Percentiles rank a stretch among this genome's conserved stretches.
phyloP scores from a whole-genome alignment of 1,140 invertebrate species.

The Ylistrum balloti region DNA sequence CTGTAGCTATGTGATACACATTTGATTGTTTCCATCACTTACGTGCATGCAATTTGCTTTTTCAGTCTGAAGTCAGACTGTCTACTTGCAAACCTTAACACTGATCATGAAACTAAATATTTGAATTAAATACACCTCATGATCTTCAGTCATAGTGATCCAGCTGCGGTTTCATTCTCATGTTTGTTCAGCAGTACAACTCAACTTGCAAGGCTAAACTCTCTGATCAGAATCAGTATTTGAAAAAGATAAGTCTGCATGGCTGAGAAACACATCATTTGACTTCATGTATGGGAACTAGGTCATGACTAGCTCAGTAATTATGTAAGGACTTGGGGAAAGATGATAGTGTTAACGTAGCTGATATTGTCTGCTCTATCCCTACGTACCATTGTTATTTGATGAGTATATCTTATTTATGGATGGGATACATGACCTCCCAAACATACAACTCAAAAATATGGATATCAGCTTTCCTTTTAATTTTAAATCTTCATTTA shows the following conservation, averaged over 20 bases:
- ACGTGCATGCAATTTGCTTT: too few species aligned
- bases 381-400: background rate
- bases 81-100: too few species aligned
- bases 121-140: too few species aligned
- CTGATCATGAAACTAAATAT: too few species aligned
- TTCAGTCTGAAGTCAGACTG: too few species aligned
- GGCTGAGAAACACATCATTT: background rate
- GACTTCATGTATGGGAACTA: background rate
- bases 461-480: too few species aligned
- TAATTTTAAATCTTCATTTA: too few species aligned
- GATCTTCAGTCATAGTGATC: background rate
- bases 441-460: too few species aligned
- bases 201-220: background rate
- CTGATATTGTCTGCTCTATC: background rate
- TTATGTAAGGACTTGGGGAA: background rate
- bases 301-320: background rate
- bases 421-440: background rate
- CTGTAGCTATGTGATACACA: too few species aligned
- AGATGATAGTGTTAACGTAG: slow-evolving; percentile 30
- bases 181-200: background rate
- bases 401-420: background rate
- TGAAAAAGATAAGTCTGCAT: background rate
- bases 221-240: slow-evolving; percentile 3
- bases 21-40: too few species aligned
- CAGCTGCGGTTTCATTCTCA: background rate